Base-by-base conservation (phyloP, 1,140 invertebrate species). In the Drosophila seguyi region DNA sequence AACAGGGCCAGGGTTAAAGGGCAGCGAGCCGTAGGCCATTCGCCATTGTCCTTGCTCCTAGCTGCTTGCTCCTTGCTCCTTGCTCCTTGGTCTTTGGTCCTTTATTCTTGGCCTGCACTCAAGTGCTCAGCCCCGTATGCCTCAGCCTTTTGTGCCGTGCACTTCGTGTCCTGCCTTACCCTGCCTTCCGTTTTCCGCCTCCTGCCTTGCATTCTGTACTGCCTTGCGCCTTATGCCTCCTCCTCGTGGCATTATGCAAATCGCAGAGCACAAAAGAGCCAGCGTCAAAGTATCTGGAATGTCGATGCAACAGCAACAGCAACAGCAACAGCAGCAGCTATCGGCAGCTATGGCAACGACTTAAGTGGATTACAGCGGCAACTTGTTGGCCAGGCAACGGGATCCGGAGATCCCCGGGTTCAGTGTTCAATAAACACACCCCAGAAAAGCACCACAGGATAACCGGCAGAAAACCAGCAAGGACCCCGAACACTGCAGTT, bases 291-390 rank as follows among this genome's bases (percentile, higher is more conserved):
- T 69, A 73, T 72, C 69, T 73, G 69, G 69, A 73, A 73, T 72
- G 69, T 18, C 69, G 53, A 73, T 73, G 42, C 18, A 71, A 38
- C 31, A 53, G 10, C 45, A 31, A 4, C 42, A 25, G 60, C 27
- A 47, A 6, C 62, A 47, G 22, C 42, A 31, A 27, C 63, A 47
- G 27, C 14, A 13, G 18, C 31, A 22, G 47, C 47, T 55, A 69
- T 66, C n/a, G 66, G 29, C 38, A 68, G 67, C 62, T 53, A 69
- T 57, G 47, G 45, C 73, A 58, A 47, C 62, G 73, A 77, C 74
- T 77, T 77, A 77, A 77, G 74, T 77, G 74, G 74, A 77, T 77
- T 77, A 77, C 74, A 77, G 74, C 61, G 74, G 74, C 74, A 77
- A 77, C 73, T 77, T 77, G 74, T 77, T 77, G 74, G 74, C 74